Evolutionary conservation across 2,113 vertebrate genomes (phyloP), one percentile per base, ranked within the genome.

Genomic region (Calonectris borealis): DNA sequence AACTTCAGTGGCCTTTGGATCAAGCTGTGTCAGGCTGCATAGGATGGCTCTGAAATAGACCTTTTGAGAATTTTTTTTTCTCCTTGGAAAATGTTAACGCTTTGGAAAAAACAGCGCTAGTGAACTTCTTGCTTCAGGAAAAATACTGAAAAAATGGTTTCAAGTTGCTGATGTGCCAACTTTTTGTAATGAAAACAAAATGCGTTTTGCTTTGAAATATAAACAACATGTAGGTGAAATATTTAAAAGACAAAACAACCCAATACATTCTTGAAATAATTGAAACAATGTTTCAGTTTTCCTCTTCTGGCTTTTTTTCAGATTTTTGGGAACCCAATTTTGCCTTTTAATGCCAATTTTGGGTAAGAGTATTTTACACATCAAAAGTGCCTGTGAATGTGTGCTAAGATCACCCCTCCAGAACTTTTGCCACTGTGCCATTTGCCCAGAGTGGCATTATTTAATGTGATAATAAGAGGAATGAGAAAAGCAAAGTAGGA

Each of bases 101-200:
- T 85, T 58, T n/a, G 66, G 27, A 58, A 57, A 57, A 86, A 49
- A 13, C 19, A 26, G 12, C 3, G 0, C 65, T 94, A 68, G 69
- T 92, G 24, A 68, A 79, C 31, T 91, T 86, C 38, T 75, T 83
- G 82, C 93, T 95, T 93, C 58, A 36, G 87, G 82, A 90, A 65
- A 91, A 92, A 88, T 71, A 77, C 55, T 57, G 72, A 49, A 88
- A 64, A 80, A 91, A 72, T 5, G 0, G 29, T 55, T 94, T 57
- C 49, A 66, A 66, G 64, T 66, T 93, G 70, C 62, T 83, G 75
- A 27, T 62, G 13, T 68, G 52, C 72, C 73, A 88, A 1, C 20
- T 40, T 85, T 83, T 91, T 61, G 49, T 92, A 83, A 91, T 54
- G 44, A 87, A 94, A 93, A 71, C 69, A 91, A 94, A 92, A 91